phyloP scores from a whole-genome alignment of 30 jellyfish, hydroid and myxozoan species.

The Hydra vulgaris region DNA sequence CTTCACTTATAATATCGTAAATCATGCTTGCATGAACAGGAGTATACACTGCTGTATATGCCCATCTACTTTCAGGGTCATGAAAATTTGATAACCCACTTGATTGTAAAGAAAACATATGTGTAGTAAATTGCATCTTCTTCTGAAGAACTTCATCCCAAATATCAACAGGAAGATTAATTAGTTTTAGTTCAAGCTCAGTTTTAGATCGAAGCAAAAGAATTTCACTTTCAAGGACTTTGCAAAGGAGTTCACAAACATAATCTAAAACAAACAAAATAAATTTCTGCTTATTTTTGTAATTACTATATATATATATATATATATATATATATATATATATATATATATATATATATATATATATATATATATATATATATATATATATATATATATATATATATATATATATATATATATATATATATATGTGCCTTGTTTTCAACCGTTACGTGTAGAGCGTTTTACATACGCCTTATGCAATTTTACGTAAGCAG shows the following conservation, averaged over 20 bases:
- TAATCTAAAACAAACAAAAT: slow-evolving; percentile 28
- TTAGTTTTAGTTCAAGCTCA: slow-evolving; percentile 53
- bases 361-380: background rate
- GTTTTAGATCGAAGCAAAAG: slow-evolving; percentile 58
- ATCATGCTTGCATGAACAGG: slow-evolving; percentile 96
- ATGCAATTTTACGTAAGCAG: too few relatives aligned
- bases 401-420: too few relatives aligned
- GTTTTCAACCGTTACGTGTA: too few relatives aligned
- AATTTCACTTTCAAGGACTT: slow-evolving; percentile 35
- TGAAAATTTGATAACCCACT: slow-evolving; percentile 75
- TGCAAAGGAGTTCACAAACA: slow-evolving; percentile 36
- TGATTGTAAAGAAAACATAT: slow-evolving; percentile 77
- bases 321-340: background rate
- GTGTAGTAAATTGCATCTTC: slow-evolving; percentile 70
- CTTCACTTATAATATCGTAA: slow-evolving; percentile 44
- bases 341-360: too few relatives aligned
- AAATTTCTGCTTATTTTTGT: too few relatives aligned
- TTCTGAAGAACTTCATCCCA: slow-evolving; percentile 61
- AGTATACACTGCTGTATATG: slow-evolving; percentile 86
- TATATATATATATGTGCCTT: too few relatives aligned
- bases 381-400: too few relatives aligned
- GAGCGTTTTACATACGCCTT: too few relatives aligned
- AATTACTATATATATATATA: too few relatives aligned
- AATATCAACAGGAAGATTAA: slow-evolving; percentile 40
- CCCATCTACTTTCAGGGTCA: slow-evolving; percentile 94